Conservation (phyloP, 2,113 vertebrate species). For the Rattus norvegicus region GRCr8 NC_086022.1:105794501-105795000, state of each 20-base stretch:
- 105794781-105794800: not conserved
- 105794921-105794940: not conserved
- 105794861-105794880: not conserved
- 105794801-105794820: not conserved
- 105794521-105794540: not conserved
- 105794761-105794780: not conserved
- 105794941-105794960: not conserved
- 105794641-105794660: not conserved
- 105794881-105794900: not conserved
- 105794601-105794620: not conserved
- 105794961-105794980: not conserved
- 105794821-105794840: not conserved
- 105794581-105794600: not conserved
- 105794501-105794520: not conserved
- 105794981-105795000: not conserved
- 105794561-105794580: accelerated
- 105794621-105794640: not conserved
- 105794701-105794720: not conserved
- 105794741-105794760: not conserved
- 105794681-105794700: not conserved
- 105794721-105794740: not conserved
- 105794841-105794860: not conserved
- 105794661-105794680: not conserved
- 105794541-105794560: not conserved
- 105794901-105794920: not conserved